Evolutionary conservation across 2,113 vertebrate genomes (phyloP).

Genomic region (Campylorhamphus procurvoides): DNA sequence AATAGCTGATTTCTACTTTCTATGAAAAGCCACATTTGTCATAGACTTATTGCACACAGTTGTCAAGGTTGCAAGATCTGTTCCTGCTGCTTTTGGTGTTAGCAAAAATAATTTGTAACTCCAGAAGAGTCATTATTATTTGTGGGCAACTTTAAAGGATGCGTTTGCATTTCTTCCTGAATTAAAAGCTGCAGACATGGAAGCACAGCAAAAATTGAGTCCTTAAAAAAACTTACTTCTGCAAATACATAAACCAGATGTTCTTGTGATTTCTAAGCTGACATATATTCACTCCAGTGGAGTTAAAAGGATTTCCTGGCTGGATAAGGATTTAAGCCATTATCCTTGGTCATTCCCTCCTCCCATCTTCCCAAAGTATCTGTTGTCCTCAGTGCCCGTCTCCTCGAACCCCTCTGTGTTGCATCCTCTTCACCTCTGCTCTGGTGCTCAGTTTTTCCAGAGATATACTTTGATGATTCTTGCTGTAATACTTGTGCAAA

Average conservation of each 20-base stretch:
- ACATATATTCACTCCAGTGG: not conserved
- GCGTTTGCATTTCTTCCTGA: not conserved
- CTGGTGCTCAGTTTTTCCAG: not conserved
- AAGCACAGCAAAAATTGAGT: not conserved
- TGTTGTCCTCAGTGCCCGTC: not conserved
- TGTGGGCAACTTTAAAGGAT: conserved; percentile 5
- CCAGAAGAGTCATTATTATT: not conserved
- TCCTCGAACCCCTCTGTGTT: not conserved
- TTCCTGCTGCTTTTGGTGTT: not conserved
- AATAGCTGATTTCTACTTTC: conserved; percentile 11
- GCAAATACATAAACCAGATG: conserved; percentile 43
- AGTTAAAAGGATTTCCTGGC: conserved; percentile 52
- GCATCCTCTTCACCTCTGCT: not conserved
- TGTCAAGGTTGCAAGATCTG: conserved; percentile 29
- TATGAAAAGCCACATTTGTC: conserved; percentile 7
- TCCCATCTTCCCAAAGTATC: conserved; percentile 3
- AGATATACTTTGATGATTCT: not conserved
- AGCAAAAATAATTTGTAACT: not conserved
- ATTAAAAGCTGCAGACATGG: not conserved
- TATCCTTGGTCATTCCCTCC: conserved; percentile 3
- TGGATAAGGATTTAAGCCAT: conserved; percentile 30
- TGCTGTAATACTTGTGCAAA: not conserved
- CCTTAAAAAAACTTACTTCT: conserved; percentile 7
- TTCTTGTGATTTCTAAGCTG: conserved; percentile 48
- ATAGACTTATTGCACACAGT: not conserved